Conservation (phyloP, 2,113 vertebrate species). For the Nanger granti region DNA sequence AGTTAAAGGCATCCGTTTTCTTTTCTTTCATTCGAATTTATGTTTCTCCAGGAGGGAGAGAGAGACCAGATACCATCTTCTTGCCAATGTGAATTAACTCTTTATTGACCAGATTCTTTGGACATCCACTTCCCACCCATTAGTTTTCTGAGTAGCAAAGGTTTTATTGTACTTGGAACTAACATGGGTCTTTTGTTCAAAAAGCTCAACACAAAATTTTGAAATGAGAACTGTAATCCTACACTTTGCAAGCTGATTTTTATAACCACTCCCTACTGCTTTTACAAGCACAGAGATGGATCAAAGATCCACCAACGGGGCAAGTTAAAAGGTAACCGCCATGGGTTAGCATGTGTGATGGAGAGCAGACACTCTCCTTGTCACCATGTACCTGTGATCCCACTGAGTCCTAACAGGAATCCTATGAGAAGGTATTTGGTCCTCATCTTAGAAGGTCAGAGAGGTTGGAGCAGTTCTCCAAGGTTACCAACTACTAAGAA, state of each 20-base stretch:
- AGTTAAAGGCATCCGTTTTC: neutral
- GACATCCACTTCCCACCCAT: no score
- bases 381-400: neutral
- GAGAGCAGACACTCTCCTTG: fast-evolving
- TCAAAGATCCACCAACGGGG: neutral
- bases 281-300: neutral
- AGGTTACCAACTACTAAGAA: neutral
- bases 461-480: neutral
- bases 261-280: neutral
- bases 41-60: neutral
- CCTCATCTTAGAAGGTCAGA: neutral
- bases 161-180: neutral
- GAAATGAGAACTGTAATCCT: neutral
- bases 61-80: neutral
- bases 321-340: neutral
- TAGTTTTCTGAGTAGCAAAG: constrained; percentile 2
- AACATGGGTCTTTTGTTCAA: constrained; percentile 1
- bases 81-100: neutral
- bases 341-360: fast-evolving
- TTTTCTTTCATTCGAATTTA: neutral
- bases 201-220: neutral
- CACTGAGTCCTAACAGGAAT: neutral
- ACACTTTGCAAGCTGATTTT: constrained; percentile 9
- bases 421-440: neutral
- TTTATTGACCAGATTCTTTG: neutral